These are phyloP conservation scores for Lichenostomus cassidix DNA, from an alignment of 2,113 vertebrate species.

Conservation along the genomic window DNA sequence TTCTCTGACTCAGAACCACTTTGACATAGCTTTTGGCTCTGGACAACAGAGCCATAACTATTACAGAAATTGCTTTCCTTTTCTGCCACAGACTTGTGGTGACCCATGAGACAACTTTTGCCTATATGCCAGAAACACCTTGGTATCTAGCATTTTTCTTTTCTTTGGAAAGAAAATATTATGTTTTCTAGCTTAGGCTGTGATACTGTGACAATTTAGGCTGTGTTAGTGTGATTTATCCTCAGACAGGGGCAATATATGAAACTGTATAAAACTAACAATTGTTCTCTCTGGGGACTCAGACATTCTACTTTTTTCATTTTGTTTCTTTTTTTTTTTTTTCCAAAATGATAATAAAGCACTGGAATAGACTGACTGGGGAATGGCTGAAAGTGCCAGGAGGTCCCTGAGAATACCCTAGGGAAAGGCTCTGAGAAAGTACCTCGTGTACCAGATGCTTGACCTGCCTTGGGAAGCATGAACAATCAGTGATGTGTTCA, in stretches of 20 bases:
- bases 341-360: neutral
- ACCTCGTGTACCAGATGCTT: accelerated
- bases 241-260: neutral
- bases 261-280: neutral
- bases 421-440: neutral
- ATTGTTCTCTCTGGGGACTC: neutral
- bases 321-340: neutral
- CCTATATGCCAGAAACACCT: neutral
- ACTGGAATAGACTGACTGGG: neutral
- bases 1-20: neutral
- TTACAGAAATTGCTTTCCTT: neutral
- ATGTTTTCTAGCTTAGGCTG: neutral
- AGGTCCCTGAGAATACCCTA: neutral
- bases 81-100: neutral
- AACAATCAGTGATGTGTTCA: neutral
- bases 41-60: neutral
- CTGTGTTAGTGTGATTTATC: neutral
- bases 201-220: neutral
- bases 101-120: neutral
- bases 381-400: neutral
- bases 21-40: neutral
- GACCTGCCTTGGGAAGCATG: neutral
- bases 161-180: neutral
- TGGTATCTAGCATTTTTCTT: neutral
- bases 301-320: neutral